These are phyloP conservation scores for Sinhomidia bicolor DNA, from an alignment of 2,888 invertebrate genomes.

Conservation along the genomic window DNA sequence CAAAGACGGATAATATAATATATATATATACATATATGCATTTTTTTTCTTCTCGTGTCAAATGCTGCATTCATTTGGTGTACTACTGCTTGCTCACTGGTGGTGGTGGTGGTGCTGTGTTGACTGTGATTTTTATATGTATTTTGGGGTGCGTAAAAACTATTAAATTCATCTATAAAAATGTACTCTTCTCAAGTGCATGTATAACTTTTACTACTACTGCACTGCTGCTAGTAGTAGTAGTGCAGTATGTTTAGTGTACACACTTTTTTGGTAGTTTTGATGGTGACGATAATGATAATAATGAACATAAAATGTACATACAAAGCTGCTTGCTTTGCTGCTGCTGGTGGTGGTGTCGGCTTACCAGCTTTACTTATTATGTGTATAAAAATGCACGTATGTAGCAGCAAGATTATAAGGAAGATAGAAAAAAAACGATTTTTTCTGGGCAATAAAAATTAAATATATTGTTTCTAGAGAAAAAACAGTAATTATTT, in stretches of 20 bases:
- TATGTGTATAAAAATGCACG: too few relatives aligned
- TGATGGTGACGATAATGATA: slow-evolving; percentile 27
- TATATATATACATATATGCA: too few relatives aligned
- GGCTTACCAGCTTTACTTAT: too few relatives aligned
- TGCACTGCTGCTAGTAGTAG: too few relatives aligned
- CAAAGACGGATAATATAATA: slow-evolving; percentile 5
- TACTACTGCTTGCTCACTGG: neutral
- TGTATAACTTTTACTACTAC: neutral
- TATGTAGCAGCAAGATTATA: too few relatives aligned
- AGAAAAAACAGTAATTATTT: too few relatives aligned
- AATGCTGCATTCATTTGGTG: neutral
- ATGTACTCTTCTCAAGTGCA: neutral
- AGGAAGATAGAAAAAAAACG: neutral
- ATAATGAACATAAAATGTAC: neutral
- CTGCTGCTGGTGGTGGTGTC: too few relatives aligned
- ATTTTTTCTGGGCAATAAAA: neutral
- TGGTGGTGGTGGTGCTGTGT: too few relatives aligned
- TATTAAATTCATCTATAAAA: neutral
- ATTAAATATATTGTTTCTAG: neutral
- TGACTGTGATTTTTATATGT: neutral
- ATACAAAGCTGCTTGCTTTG: too few relatives aligned
- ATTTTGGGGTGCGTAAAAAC: slow-evolving; percentile 7
- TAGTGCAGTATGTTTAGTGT: neutral
- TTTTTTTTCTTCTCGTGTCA: slow-evolving; percentile 12
- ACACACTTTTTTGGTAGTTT: neutral